A percentile compares a stretch with the other conserved stretches of the same genome.
Evolutionary conservation across 2,888 invertebrate genomes (phyloP).

Genomic region (Pantelozetes paolii): DNA sequence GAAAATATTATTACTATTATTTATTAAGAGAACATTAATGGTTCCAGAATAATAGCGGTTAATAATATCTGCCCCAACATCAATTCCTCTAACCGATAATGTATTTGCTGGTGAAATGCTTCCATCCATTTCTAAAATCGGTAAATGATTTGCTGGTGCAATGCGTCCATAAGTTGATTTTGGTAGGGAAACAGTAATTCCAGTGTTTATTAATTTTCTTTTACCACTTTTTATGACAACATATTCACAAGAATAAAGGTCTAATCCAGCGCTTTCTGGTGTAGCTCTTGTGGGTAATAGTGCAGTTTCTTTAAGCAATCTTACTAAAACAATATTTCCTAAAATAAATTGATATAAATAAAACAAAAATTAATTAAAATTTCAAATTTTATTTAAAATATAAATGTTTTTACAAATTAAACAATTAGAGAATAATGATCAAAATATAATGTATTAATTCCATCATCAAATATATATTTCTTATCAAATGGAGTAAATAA

Average conservation of each 20-base stretch:
- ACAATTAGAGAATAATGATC: neutral
- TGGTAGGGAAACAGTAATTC: neutral
- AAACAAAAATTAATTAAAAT: neutral
- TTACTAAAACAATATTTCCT: no score
- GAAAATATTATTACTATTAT: neutral
- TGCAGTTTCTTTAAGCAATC: no score
- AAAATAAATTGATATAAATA: neutral
- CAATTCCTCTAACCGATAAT: neutral
- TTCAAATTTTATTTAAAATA: neutral
- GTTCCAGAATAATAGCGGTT: neutral
- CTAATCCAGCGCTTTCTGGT: conserved; percentile 2
- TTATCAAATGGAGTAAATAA: conserved; percentile 37
- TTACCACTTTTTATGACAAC: neutral
- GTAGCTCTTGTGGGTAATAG: no score
- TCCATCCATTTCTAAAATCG: no score
- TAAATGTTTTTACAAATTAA: neutral
- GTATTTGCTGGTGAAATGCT: neutral
- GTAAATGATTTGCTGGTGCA: no score
- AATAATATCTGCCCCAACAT: neutral
- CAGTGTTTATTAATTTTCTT: neutral
- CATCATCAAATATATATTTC: conserved; percentile 24
- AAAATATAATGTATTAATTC: conserved; percentile 2
- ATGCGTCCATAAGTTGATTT: neutral
- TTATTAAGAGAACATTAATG: neutral
- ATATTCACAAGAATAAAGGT: neutral